Conservation (phyloP, 2,113 vertebrate genomes). For the Triplophysa rosa region DNA sequence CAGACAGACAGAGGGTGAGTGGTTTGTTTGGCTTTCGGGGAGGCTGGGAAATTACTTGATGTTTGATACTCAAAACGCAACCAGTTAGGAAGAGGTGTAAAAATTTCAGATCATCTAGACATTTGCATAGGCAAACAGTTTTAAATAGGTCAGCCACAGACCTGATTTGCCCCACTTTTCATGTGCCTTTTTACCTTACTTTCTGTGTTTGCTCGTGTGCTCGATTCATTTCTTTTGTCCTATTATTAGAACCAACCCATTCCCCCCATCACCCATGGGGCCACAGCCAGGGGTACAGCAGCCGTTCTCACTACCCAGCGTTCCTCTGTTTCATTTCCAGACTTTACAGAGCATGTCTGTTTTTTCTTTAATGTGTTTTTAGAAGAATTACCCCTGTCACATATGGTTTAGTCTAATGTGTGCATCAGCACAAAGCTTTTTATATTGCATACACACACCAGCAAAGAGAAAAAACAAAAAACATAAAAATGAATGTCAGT, state of each 20-base stretch:
- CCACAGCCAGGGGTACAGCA: slow-evolving; percentile 22
- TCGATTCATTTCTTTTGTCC: slow-evolving; percentile 13
- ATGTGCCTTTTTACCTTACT: slow-evolving; percentile 9
- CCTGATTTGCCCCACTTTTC: neutral
- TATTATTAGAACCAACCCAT: slow-evolving; percentile 27
- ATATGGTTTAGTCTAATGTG: neutral
- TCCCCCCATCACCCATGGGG: neutral
- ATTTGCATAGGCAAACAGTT: neutral
- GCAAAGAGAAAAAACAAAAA: neutral
- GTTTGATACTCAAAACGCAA: neutral
- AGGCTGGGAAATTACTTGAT: neutral
- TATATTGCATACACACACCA: neutral
- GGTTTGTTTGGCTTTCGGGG: neutral
- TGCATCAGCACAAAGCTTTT: neutral
- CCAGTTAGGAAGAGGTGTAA: slow-evolving; percentile 2
- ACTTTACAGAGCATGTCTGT: neutral
- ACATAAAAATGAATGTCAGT: slow-evolving; percentile 1
- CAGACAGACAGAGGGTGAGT: slow-evolving; percentile 71
- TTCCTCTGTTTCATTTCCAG: neutral
- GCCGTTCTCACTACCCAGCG: slow-evolving; percentile 1
- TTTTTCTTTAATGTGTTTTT: slow-evolving; percentile 28
- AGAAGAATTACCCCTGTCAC: neutral
- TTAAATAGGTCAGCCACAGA: slow-evolving; percentile 36
- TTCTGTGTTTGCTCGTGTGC: slow-evolving; percentile 17
- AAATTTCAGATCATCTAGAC: neutral